phyloP scores from a whole-genome alignment of 1,140 invertebrate genomes.

The Bicyclus anynana region DNA sequence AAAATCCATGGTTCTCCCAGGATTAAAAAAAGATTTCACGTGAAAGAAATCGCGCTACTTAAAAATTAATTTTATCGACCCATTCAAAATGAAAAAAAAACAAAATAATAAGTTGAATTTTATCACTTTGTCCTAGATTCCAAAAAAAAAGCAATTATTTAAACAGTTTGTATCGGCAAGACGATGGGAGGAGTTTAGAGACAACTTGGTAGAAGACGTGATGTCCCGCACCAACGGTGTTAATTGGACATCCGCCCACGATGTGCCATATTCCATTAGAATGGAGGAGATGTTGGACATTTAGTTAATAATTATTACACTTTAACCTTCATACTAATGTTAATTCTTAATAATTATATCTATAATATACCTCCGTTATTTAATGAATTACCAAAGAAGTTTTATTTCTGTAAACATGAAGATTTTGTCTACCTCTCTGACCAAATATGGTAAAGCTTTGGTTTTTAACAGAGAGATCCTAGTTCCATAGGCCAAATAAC shows the following conservation, averaged over 20 bases:
- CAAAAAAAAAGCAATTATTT: constrained; percentile 76
- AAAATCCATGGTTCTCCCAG: too few relatives aligned
- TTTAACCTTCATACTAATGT: too few relatives aligned
- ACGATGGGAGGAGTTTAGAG: constrained; percentile 77
- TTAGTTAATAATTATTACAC: constrained; percentile 24
- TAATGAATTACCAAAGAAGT: too few relatives aligned
- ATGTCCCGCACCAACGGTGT: constrained; percentile 64
- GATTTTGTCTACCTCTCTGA: too few relatives aligned
- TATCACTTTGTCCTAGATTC: constrained; percentile 56
- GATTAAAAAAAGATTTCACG: too few relatives aligned
- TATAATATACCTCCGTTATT: too few relatives aligned
- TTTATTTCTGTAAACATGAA: too few relatives aligned
- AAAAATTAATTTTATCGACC: too few relatives aligned
- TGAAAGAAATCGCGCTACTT: too few relatives aligned
- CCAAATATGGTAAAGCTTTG: too few relatives aligned
- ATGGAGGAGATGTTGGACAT: constrained; percentile 73
- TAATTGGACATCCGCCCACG: constrained; percentile 77
- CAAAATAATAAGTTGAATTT: not conserved
- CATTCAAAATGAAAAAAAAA: not conserved
- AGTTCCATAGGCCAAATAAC: too few relatives aligned
- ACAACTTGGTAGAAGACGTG: constrained; percentile 71
- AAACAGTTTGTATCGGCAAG: constrained; percentile 74
- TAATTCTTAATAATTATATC: not conserved
- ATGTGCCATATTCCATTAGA: constrained; percentile 81
- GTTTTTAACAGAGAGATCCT: too few relatives aligned